Evolutionary conservation across 2,113 vertebrate species (phyloP).

Genomic region (Thomomys bottae): DNA sequence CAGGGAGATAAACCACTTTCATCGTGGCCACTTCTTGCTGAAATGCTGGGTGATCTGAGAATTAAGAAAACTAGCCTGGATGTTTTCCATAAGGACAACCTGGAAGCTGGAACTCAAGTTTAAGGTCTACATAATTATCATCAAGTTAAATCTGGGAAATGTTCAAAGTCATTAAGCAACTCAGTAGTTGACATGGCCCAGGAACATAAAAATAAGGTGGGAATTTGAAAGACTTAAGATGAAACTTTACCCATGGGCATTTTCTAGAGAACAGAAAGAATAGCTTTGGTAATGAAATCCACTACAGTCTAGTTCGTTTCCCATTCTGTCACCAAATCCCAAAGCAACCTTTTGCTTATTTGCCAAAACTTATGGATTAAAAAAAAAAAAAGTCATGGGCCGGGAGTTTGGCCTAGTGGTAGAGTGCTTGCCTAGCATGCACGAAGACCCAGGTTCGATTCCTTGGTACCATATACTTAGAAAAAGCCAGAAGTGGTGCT

Average conservation of each 20-base stretch:
- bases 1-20: background rate
- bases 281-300: constrained; percentile 26
- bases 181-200: constrained; percentile 10
- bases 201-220: background rate
- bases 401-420: too few species aligned
- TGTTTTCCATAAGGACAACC: background rate
- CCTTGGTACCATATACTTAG: too few species aligned
- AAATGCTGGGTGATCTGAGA: constrained; percentile 35
- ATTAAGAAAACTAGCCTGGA: constrained; percentile 25
- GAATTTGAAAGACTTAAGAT: constrained; percentile 23
- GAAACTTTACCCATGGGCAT: background rate
- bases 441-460: too few species aligned
- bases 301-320: background rate
- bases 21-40: background rate
- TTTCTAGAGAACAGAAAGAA: background rate
- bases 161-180: constrained; percentile 41
- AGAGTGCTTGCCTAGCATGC: too few species aligned
- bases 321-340: constrained; percentile 58
- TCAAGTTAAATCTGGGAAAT: constrained; percentile 3
- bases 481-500: too few species aligned
- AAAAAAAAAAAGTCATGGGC: background rate
- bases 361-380: constrained; percentile 22
- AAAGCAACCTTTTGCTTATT: constrained; percentile 61
- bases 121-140: background rate
- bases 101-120: background rate